Base-by-base conservation (phyloP, 2,888 invertebrate genomes). In the Dyspetes luteomarginatus region DNA sequence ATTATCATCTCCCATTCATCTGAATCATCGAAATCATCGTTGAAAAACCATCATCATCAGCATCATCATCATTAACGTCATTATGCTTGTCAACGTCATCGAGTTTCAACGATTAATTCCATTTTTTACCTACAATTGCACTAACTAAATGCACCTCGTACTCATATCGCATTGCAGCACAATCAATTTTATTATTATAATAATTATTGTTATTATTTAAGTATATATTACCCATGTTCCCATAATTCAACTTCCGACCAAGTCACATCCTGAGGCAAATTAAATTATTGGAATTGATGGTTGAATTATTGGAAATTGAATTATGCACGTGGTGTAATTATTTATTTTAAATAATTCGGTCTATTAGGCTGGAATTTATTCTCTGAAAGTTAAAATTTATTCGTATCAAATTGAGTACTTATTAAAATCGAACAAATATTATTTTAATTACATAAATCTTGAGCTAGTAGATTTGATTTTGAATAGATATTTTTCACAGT, bases 11-110 rank as follows among this genome's bases (percentile, higher is more conserved):
- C 48, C 7, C 26, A 28, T 62, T 58, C 56, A 67, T 72, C 41
- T 22, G 65, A 41, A 73, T 62, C 64, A 41, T 65, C 79, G 68
- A 52, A 17, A 60, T 15, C 22, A 69, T 24, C 26, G 43, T 36
- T 36, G 36, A 7, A 36, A 36, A 28, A 28, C 3, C 1, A 48
- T 65, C 69, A 74, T 74, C 65, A 36, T 5, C 7, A 69, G 19
- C 48, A 26, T 30, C 60, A 60, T 71, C 74, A 50, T 43, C 41
- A 28, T 45, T 22, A 55, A 28, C 43, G 50, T 52, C 26, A 30
- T 43, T 45, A 22, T 36, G 12, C n/a, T 45, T 45, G 36, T 56
- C 64, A 28, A 41, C 71, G 45, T 56, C 26, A 58, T 15, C 5
- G 52, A 15, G 41, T 36, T 41, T 67, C 41, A 24, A 17, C 28